A percentile compares a stretch with the other conserved stretches of the same genome.
phyloP scores from a whole-genome alignment of 2,888 invertebrate species.

The Eustalomyia histrio region DNA sequence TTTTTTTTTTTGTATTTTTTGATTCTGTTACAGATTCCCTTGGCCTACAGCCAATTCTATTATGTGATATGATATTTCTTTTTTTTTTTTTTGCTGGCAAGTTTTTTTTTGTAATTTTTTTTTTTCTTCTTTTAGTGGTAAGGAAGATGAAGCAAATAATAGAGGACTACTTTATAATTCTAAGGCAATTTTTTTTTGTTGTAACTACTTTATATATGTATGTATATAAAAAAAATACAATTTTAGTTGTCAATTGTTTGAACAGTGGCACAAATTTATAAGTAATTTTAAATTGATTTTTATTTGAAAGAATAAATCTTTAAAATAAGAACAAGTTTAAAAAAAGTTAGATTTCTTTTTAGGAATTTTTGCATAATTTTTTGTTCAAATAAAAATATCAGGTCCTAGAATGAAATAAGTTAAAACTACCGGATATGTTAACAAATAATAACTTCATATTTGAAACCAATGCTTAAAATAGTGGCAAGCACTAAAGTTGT shows the following conservation, averaged over 20 bases:
- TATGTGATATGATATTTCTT: constrained; percentile 55
- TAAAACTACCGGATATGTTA: too few species aligned
- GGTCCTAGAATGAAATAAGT: too few species aligned
- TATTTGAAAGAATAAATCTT: too few species aligned
- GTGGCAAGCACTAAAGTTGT: too few species aligned
- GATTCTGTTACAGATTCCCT: constrained; percentile 59
- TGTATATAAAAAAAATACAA: constrained; percentile 48
- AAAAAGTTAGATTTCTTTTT: too few species aligned
- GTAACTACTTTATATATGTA: constrained; percentile 37
- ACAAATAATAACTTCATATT: too few species aligned
- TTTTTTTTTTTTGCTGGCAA: constrained; percentile 20
- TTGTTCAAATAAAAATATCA: too few species aligned
- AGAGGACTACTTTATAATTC: constrained; percentile 61
- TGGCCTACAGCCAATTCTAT: constrained; percentile 66
- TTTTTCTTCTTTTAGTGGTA: constrained; percentile 26
- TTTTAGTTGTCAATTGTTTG: constrained; percentile 63
- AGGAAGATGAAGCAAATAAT: constrained; percentile 26
- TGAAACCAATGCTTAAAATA: too few species aligned
- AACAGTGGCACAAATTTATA: constrained; percentile 18
- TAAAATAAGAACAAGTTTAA: too few species aligned
- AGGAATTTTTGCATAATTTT: too few species aligned
- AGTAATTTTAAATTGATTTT: too few species aligned
- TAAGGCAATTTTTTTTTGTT: constrained; percentile 34
- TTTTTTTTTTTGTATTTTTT: constrained; percentile 42
- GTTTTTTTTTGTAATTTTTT: constrained; percentile 39